Conservation (phyloP, 2,113 vertebrate genomes). For the Ochotona curzoniae region DNA sequence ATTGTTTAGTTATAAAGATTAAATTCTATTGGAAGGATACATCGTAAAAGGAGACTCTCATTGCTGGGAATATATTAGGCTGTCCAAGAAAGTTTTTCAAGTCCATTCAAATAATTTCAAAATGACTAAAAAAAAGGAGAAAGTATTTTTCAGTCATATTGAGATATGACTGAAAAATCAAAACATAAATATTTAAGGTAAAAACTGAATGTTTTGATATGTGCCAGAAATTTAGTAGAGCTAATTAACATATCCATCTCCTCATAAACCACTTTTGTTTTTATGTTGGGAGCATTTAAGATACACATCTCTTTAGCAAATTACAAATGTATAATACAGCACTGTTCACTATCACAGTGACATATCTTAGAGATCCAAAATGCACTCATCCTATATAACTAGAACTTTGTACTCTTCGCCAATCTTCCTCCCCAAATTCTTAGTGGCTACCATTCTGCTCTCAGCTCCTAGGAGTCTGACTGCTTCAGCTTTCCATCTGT, state of each 20-base stretch:
- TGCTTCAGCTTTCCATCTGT: neutral
- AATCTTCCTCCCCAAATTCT: neutral
- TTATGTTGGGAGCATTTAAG: neutral
- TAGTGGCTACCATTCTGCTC: neutral
- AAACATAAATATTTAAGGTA: neutral
- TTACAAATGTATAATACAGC: neutral
- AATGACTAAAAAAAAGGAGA: slow-evolving; percentile 27
- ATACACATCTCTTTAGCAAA: neutral
- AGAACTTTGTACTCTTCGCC: neutral
- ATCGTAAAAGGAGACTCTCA: slow-evolving; percentile 42
- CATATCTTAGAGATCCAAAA: neutral
- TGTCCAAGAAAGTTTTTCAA: neutral
- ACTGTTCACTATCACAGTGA: neutral
- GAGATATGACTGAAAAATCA: neutral
- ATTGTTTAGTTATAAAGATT: slow-evolving; percentile 40
- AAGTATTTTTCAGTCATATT: neutral
- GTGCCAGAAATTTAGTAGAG: neutral
- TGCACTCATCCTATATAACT: neutral
- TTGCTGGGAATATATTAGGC: neutral
- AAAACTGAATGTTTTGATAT: neutral
- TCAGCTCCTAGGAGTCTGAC: neutral
- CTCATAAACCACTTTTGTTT: neutral
- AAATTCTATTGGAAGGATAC: slow-evolving; percentile 16
- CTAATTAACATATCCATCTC: neutral
- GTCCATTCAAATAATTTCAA: neutral